Base-by-base conservation (phyloP, 2,797 vertebrate species). In the Bovichtus diacanthus region DNA sequence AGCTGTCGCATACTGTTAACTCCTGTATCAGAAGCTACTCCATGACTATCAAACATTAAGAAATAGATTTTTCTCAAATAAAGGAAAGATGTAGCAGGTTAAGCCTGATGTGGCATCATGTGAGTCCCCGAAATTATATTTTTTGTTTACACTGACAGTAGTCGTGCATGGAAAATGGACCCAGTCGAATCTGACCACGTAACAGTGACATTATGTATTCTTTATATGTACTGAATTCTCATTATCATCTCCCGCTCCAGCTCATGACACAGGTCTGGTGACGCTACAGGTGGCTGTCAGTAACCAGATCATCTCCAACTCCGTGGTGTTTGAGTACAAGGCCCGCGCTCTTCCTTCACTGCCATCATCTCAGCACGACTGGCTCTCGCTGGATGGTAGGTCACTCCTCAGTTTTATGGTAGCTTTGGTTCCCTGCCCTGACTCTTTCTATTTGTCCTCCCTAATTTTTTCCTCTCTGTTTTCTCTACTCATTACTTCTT, bases 301-400 rank as follows among this genome's bases (percentile, higher is more conserved):
- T 94, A 99, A 95, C 95, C 98, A 99, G 95, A 98, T 99, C 93
- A 98, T 99, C 96, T 99, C 97, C 85, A 99, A 97, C 93, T 99
- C 98, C 0, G 98, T 99, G 94, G 98, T 99, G 84, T 99, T 99
- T 91, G 98, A 99, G 92, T 99, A 99, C 91, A 99, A 99, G 94
- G 98, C 98, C 46, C 97, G 98, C 55, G 97, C 98, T 65, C 94
- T 99, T 88, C 98, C 98, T 70, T 97, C 97, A 39, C 96, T 99
- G 91, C 98, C 98, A 74, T 98, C 98, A 74, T 98, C 98, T 41
- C 98, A 99, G 94, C 98, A 99, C 71, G 98, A 99, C 95, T 99
- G 98, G 98, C 97, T 99, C 79, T 99, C 98, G 1, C 90, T 99
- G 90, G 98, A 99, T 10, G 98, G 98, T 99, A 97, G 83, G 97